Evolutionary conservation across 2,113 vertebrate species (phyloP).

Genomic region (Eudyptes chrysolophus): DNA sequence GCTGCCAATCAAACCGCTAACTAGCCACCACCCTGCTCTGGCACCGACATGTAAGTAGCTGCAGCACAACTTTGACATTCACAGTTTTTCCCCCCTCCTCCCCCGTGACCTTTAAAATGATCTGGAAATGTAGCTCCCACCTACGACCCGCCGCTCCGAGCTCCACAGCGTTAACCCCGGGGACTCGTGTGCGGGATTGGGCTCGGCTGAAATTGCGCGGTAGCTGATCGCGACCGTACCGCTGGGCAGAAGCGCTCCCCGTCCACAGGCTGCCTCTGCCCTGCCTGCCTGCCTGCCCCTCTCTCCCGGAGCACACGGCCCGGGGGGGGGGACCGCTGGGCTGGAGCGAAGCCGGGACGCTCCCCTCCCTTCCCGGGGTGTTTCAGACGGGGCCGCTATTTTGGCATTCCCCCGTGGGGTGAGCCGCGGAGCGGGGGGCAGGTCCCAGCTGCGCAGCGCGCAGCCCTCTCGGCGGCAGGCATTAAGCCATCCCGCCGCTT

Average conservation of each 20-base stretch:
- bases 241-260: not conserved
- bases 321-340: not conserved
- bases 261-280: not conserved
- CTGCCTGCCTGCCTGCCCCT: not conserved
- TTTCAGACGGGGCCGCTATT: not conserved
- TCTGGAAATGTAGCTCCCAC: constrained; percentile 49
- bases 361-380: not conserved
- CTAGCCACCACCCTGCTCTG: constrained; percentile 82
- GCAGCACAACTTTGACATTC: constrained; percentile 81
- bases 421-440: not conserved
- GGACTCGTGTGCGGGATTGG: not conserved
- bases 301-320: not conserved
- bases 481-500: not conserved
- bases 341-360: not conserved
- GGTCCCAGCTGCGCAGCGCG: not conserved
- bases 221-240: not conserved
- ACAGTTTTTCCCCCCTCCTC: constrained; percentile 39
- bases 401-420: not conserved
- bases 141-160: constrained; percentile 51
- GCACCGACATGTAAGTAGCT: constrained; percentile 89
- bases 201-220: constrained; percentile 28
- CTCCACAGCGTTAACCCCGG: constrained; percentile 29
- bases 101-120: constrained; percentile 72
- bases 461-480: not conserved
- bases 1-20: constrained; percentile 85